Evolutionary conservation across 2,113 vertebrate species (phyloP).

Genomic region (Ellobius talpinus): DNA sequence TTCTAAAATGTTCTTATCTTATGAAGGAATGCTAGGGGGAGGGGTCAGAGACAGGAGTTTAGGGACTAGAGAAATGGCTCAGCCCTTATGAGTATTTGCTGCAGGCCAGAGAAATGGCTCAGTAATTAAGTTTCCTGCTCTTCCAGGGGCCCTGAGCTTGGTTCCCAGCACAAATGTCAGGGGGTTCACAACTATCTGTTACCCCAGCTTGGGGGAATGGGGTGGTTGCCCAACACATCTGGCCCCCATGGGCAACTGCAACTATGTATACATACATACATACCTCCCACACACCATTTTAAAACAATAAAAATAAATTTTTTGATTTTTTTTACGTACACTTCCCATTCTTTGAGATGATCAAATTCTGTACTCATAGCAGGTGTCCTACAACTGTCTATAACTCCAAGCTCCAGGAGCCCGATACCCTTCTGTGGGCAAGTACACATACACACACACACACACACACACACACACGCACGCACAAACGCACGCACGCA

Average conservation of each 20-base stretch:
- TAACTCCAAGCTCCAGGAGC: background rate
- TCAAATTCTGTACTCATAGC: background rate
- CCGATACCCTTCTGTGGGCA: background rate
- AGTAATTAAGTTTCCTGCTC: background rate
- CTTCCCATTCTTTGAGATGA: background rate
- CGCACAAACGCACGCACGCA: background rate
- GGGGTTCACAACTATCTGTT: background rate
- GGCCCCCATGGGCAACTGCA: background rate
- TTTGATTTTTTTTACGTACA: background rate
- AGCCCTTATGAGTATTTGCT: background rate
- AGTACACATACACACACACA: no score
- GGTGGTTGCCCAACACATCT: background rate
- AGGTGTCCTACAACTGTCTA: background rate
- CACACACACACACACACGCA: background rate
- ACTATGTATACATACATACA: background rate
- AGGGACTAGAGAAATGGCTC: background rate
- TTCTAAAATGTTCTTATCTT: conserved; percentile 31
- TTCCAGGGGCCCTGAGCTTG: background rate
- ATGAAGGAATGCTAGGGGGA: background rate
- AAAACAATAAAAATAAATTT: background rate
- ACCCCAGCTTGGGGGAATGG: background rate
- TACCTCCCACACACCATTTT: background rate
- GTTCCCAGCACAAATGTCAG: background rate
- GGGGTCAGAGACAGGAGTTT: no score
- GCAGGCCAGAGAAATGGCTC: background rate